Evolutionary conservation across 2,888 invertebrate species (phyloP).

Genomic region (Drosophila formosana): DNA sequence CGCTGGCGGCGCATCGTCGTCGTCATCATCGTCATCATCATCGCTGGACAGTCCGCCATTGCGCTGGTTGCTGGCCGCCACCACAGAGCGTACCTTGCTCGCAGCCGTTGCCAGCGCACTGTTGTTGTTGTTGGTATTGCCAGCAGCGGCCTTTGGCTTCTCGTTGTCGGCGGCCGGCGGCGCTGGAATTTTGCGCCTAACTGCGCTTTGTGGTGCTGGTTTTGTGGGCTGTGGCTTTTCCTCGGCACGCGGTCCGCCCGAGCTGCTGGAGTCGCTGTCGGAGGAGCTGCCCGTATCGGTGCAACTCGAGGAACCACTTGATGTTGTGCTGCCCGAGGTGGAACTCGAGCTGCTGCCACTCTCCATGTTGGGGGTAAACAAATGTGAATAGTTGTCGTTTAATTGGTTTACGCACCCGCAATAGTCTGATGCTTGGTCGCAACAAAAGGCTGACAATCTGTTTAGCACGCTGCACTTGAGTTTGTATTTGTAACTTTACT

Average conservation of each 20-base stretch:
- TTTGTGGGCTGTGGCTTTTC: slow-evolving; percentile 80
- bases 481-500: neutral
- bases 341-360: slow-evolving; percentile 86
- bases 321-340: slow-evolving; percentile 88
- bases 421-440: neutral
- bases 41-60: slow-evolving; percentile 86
- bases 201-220: slow-evolving; percentile 27
- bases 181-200: slow-evolving; percentile 44
- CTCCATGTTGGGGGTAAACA: slow-evolving; percentile 37
- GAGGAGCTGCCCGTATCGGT: slow-evolving; percentile 87
- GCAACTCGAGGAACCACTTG: slow-evolving; percentile 89
- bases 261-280: slow-evolving; percentile 89
- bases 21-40: slow-evolving; percentile 77
- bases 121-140: neutral
- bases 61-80: slow-evolving; percentile 62
- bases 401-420: neutral
- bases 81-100: slow-evolving; percentile 60
- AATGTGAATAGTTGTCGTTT: neutral
- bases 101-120: slow-evolving; percentile 50
- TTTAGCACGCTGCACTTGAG: neutral
- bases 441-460: too few species aligned
- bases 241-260: slow-evolving; percentile 83
- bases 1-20: slow-evolving; percentile 69
- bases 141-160: slow-evolving; percentile 47
- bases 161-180: slow-evolving; percentile 40